Conservation (phyloP, 1,140 invertebrate species). For the Camponotus pennsylvanicus region DNA sequence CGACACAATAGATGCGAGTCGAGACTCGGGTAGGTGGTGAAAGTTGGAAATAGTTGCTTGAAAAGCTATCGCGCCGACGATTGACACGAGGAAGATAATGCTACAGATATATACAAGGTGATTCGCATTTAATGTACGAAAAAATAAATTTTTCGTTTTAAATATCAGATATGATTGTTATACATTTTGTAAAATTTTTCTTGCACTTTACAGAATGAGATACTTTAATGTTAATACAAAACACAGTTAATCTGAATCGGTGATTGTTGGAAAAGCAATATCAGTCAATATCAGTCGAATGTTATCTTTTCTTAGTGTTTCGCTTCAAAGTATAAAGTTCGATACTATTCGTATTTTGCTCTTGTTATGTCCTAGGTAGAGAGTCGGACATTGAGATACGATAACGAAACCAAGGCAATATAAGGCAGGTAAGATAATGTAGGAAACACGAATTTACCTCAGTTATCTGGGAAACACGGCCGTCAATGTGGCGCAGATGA, state of each 20-base stretch:
- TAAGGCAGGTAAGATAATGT: constrained; percentile 39
- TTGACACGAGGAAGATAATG: background rate
- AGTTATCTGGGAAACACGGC: constrained; percentile 44
- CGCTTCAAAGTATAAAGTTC: background rate
- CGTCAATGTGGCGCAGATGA: constrained; percentile 33
- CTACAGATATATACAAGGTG: background rate
- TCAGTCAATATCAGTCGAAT: background rate
- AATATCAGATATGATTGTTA: background rate
- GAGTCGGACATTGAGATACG: background rate
- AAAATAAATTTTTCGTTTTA: background rate
- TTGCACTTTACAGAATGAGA: too few species aligned
- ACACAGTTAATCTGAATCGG: background rate
- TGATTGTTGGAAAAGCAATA: background rate
- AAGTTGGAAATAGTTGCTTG: constrained; percentile 30
- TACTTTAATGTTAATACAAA: too few species aligned
- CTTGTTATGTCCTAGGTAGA: background rate
- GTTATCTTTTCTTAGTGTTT: background rate
- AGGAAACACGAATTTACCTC: constrained; percentile 25
- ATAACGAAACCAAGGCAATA: constrained; percentile 1
- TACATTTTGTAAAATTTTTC: too few species aligned
- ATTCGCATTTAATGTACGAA: background rate
- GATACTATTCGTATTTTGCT: background rate
- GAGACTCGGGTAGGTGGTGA: background rate
- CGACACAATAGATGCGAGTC: background rate
- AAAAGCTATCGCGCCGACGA: constrained; percentile 25